Evolutionary conservation across 2,113 vertebrate species (phyloP), one percentile per base, ranked within the genome.

Genomic region (Menura novaehollandiae): DNA sequence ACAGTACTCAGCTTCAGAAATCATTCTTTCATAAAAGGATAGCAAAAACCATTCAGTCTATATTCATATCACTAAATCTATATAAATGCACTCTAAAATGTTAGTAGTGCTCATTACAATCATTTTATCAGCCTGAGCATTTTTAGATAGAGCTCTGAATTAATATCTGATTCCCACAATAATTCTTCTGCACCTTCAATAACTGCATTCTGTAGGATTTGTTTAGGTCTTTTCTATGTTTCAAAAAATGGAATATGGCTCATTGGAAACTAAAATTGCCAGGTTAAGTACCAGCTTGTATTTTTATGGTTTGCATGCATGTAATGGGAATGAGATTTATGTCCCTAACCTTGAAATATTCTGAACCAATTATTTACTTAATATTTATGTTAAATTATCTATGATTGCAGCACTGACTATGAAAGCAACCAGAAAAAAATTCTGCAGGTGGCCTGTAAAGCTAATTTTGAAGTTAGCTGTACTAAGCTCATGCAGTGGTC

Each of bases 301-400:
- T 90, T 97, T 95, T 97, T 96, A 97, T 64, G 66, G 84, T 93
- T 95, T 95, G 75, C 69, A 88, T 94, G 92, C 81, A 64, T 90
- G 80, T 93, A 95, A 96, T 85, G 77, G 94, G 90, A 98, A 91
- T 91, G 92, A 96, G 89, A 98, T 98, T 98, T 98, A 97, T 95
- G 89, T 97, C 73, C 68, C 94, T 95, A 97, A 97, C 94, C 95
- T 97, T 97, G 96, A 97, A 97, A 96, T 98, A 97, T 97, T 98
- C 97, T 80, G 88, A 97, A 97, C 93, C 91, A 98, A 98, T 98
- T 98, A 98, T 98, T 98, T 98, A 98, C 97, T 98, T 98, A 98
- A 98, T 98, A 98, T 98, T 98, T 98, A 89, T 97, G 92, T 96
- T 97, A 98, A 98, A 98, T 98, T 98, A 97, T 97, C 96, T 93